phyloP scores from a whole-genome alignment of 2,888 invertebrate genomes.

The Syrista parreyssii region DNA sequence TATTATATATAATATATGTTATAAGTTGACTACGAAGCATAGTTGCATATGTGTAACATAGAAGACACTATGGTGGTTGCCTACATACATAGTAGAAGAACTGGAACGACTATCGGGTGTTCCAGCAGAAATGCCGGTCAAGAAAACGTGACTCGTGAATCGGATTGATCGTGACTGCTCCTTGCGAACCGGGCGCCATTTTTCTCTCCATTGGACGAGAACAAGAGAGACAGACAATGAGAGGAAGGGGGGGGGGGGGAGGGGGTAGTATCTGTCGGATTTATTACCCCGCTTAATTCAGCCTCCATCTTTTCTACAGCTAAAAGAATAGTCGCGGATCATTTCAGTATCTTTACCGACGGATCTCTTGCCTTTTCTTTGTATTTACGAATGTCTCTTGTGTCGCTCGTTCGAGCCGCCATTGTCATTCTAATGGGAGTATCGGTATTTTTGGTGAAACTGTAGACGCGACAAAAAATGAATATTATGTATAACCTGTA shows the following conservation, averaged over 20 bases:
- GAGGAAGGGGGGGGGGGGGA: not conserved
- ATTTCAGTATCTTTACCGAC: not conserved
- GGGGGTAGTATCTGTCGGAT: not conserved
- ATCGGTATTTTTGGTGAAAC: not conserved
- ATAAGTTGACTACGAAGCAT: not conserved
- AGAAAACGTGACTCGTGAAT: conserved; percentile 38
- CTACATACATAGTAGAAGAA: not conserved
- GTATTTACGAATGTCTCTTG: conserved; percentile 9
- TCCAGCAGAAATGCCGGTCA: conserved; percentile 21
- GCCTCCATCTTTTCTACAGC: not conserved
- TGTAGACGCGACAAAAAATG: too few species aligned
- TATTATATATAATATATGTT: not conserved
- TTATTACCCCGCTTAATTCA: not conserved
- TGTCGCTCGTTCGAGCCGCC: conserved; percentile 10
- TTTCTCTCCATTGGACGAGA: not conserved
- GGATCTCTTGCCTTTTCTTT: not conserved
- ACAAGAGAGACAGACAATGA: conserved; percentile 6
- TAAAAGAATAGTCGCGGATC: not conserved
- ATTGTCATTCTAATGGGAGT: not conserved
- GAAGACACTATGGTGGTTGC: not conserved
- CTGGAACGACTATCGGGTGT: conserved; percentile 23
- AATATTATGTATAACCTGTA: not conserved
- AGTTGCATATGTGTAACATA: not conserved
- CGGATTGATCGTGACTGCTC: conserved; percentile 30
- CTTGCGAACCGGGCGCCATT: conserved; percentile 8